Base-by-base conservation (phyloP, 2,888 invertebrate species). In the Tetragonisca angustula region DNA sequence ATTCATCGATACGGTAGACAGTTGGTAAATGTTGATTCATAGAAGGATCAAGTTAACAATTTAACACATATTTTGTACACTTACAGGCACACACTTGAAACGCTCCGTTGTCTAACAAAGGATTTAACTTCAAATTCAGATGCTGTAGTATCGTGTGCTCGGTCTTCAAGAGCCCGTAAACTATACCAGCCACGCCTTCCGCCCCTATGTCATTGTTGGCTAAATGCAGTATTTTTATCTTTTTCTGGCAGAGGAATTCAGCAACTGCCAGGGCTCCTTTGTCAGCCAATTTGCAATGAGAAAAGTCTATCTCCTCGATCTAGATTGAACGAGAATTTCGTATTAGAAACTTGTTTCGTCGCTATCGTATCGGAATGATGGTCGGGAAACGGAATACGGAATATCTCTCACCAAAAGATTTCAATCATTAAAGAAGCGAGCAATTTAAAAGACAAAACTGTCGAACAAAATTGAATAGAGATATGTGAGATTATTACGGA, bases 191-290 rank as follows among this genome's bases (percentile, higher is more conserved):
- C 80, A 95, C 93, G n/a, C 96, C 96, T 0, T 91, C 91, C 84
- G 95, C 95, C 71, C 95, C 95, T 79, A 96, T 96, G 71, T 95
- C 94, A 90, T 96, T 96, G 91, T 96, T 96, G 21, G 95, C 95
- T 70, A 96, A 94, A 81, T 95, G 94, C 2, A 96, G 92, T 74
- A 93, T 92, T 88, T 94, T 95, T 36, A 96, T 90, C 62, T 94
- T 95, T 17, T 93, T 94, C 88, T 96, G 96, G 56, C 89, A 94
- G 81, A 96, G 94, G 83, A 92, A 91, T 85, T 96, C 96, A 0
- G 96, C 96, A 3, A 97, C 94, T 27, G 96, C 96, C 79, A 96
- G 95, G 90, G 96, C 96, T 0, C 97, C 97, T 68, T 95, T 95
- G 91, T 97, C 95, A 4, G 95, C 95, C 71, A 97, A 96, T 88